A percentile compares a stretch with the other conserved stretches of the same genome.
phyloP scores from a whole-genome alignment of 2,113 vertebrate species.

The Prietella phreatophila region DNA sequence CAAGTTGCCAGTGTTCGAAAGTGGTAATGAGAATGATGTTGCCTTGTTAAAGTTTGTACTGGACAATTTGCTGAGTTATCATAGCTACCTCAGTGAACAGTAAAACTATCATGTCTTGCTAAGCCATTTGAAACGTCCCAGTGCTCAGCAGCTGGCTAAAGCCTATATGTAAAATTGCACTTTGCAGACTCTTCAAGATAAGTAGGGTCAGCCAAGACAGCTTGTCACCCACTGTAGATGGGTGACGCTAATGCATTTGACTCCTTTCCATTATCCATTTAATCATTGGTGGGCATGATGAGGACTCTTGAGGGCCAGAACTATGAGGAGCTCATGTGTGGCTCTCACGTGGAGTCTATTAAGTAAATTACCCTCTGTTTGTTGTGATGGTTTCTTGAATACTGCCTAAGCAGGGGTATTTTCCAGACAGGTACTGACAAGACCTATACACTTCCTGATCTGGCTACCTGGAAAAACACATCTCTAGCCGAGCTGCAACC shows the following conservation, averaged over 20 bases:
- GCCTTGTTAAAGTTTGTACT: not conserved
- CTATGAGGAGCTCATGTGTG: slow-evolving; percentile 15
- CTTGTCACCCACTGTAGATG: not conserved
- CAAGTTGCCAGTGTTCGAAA: not conserved
- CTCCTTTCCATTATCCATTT: slow-evolving; percentile 13
- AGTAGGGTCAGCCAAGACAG: slow-evolving; percentile 43
- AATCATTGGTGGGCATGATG: slow-evolving; percentile 35
- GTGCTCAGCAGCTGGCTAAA: not conserved
- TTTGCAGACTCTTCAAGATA: not conserved
- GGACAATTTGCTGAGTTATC: not conserved
- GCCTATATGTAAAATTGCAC: not conserved
- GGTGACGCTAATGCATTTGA: slow-evolving; percentile 29
- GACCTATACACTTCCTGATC: slow-evolving; percentile 32
- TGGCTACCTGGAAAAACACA: not conserved
- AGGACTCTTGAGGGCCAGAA: slow-evolving; percentile 14
- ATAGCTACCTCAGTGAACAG: not conserved
- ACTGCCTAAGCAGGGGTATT: slow-evolving; percentile 4
- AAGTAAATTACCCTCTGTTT: no score
- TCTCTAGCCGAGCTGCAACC: no score
- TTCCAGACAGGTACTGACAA: slow-evolving; percentile 11
- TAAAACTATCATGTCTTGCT: not conserved
- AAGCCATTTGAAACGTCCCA: not conserved
- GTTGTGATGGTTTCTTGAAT: slow-evolving; percentile 36
- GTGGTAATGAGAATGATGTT: not conserved
- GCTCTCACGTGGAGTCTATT: no score